Conservation (phyloP, 2,888 invertebrate genomes). For the Malacosoma neustria region DNA sequence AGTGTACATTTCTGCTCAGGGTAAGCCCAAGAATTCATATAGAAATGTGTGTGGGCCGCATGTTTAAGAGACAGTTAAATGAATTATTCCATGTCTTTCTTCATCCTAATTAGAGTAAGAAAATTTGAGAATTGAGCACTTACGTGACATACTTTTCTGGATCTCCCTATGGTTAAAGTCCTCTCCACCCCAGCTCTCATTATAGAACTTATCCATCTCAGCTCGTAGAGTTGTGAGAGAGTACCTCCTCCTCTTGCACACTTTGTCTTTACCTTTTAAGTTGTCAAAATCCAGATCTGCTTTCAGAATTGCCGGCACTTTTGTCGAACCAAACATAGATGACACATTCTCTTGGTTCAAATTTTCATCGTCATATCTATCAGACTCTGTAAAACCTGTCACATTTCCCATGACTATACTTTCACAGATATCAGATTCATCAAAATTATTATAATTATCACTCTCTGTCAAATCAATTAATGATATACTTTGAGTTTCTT, state of each 20-base stretch:
- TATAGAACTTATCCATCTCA: conserved; percentile 79
- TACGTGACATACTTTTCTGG: conserved; percentile 79
- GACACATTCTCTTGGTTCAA: conserved; percentile 21
- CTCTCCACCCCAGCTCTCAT: conserved; percentile 79
- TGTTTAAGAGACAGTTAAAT: too few relatives aligned
- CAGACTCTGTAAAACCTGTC: conserved; percentile 40
- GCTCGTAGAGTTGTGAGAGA: conserved; percentile 52
- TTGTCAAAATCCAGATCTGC: conserved; percentile 63
- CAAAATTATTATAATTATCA: conserved; percentile 20
- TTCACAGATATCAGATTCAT: conserved; percentile 35
- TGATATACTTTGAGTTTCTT: conserved; percentile 16
- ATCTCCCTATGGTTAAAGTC: conserved; percentile 74
- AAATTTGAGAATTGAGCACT: too few relatives aligned
- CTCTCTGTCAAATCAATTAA: conserved; percentile 45
- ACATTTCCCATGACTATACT: conserved; percentile 60
- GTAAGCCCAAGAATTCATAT: too few relatives aligned
- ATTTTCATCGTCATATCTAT: conserved; percentile 28
- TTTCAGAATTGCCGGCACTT: conserved; percentile 55
- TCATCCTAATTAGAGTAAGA: too few relatives aligned
- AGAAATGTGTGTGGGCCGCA: too few relatives aligned
- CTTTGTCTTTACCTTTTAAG: conserved; percentile 50
- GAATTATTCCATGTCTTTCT: too few relatives aligned
- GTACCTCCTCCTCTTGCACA: conserved; percentile 42
- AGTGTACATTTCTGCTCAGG: too few relatives aligned
- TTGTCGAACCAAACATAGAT: conserved; percentile 55